These are phyloP conservation scores for Parazoanthus atlanticus DNA, from an alignment of 92 coral and sea anemone genomes.

Conservation along the genomic window DNA sequence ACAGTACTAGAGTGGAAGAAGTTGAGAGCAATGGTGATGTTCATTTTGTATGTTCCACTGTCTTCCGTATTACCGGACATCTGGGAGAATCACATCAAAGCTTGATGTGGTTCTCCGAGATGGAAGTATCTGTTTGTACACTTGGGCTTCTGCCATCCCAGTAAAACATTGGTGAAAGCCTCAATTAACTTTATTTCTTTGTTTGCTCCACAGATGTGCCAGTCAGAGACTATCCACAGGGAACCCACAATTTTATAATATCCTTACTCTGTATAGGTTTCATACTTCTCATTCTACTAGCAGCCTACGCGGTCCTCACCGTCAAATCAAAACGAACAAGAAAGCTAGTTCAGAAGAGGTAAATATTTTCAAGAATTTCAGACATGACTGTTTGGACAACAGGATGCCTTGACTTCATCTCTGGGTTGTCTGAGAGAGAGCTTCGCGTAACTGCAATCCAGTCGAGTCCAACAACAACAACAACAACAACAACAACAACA, in stretches of 20 bases:
- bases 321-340: constrained; percentile 5
- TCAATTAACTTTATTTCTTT: background rate
- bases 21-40: too few relatives aligned
- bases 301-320: constrained; percentile 22
- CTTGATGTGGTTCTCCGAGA: too few relatives aligned
- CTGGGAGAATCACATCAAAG: too few relatives aligned
- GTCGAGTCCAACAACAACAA: too few relatives aligned
- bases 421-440: too few relatives aligned
- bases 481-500: too few relatives aligned
- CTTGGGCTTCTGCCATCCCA: background rate
- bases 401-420: background rate
- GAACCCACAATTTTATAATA: constrained; percentile 23
- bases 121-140: too few relatives aligned
- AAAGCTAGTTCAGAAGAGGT: background rate
- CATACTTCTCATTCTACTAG: constrained; percentile 18
- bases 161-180: background rate
- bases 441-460: too few relatives aligned
- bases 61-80: too few relatives aligned
- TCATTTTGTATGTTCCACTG: too few relatives aligned
- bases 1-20: too few relatives aligned
- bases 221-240: constrained; percentile 35
- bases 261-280: constrained; percentile 29
- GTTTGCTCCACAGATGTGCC: background rate
- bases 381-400: background rate
- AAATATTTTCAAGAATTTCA: background rate